Evolutionary conservation across 2,797 vertebrate species (phyloP), one percentile per base, ranked within the genome.

Genomic region (Bovichtus diacanthus): DNA sequence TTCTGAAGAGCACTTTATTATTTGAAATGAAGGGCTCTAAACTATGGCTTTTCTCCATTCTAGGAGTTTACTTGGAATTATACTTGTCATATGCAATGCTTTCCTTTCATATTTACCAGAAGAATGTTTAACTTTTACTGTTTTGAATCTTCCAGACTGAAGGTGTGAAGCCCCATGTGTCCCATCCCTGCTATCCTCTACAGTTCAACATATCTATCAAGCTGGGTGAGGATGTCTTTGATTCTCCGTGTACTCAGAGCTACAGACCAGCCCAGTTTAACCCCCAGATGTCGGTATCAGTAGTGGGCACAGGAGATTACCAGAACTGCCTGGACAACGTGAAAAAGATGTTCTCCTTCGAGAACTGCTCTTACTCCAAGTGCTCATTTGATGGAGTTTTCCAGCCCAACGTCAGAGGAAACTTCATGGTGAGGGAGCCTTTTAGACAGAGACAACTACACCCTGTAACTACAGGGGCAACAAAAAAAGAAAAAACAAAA

Each of bases 161-260:
- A 56, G 46, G 0, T 55, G 34, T 66, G 12, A 50, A 3, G 1
- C 0, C 36, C 11, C 13, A 8, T 0, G 39, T 93, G 0, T 15
- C 1, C 1, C 93, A 96, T 27, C 96, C 96, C 5, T 97, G 96
- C 80, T 96, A 96, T 64, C 96, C 96, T 0, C 54, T 19, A 25
- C 82, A 79, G 49, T 95, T 93, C 88, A 77, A 0, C 0, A 70
- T 79, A 9, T 72, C n/a, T 0, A 0, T 96, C 49, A 78, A 19
- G 0, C 72, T 91, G 36, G 83, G 79, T 1, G 31, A n/a, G 27
- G 85, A 92, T 3, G 72, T 96, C 56, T 87, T 89, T 51, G 64
- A 85, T 73, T 96, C 95, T 5, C 93, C 95, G 0, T 97, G 97
- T 25, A 92, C 92, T 0, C 18, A 0, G 1, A 9, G 31, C 0